Base-by-base conservation (phyloP, 2,888 invertebrate genomes). In the Selenia dentaria region DNA sequence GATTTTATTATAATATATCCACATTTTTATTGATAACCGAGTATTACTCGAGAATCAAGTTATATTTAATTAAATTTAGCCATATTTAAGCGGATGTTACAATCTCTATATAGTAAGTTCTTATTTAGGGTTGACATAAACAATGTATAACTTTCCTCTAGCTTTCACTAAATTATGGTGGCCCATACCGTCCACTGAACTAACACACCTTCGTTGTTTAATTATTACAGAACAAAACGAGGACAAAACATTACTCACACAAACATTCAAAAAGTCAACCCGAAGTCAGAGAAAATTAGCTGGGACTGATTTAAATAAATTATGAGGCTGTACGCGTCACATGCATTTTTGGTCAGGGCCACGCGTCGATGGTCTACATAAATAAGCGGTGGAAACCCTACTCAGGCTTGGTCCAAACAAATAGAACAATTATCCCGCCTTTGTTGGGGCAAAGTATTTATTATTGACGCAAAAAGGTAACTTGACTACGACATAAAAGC, bases 381-480 rank as follows among this genome's bases (percentile, higher is more conserved):
- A 79, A 84, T 84, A 85, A 83, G 80, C 79, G 67, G 77, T 59
- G 69, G 64, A 66, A 63, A 79, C 83, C 84, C 80, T 79, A 59
- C 66, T 80, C 79, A 79, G 74, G 73, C 73, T 64, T 45, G 57
- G 59, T 60, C 61, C 67, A 70, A 71, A 75, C 79, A 83, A 83
- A 85, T 82, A 79, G 79, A 81, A 84, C 85, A 86, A 87, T 87
- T 85, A 85, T 79, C 78, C 74, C 67, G 66, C 75, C 82, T 74
- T 73, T 71, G 32, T 77, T 69, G 75, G 61, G 56, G 64, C 64
- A 70, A 64, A 58, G 65, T 74, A 79, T 82, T 74, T 82, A 84
- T 84, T 83, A 83, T 83, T 83, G 77, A 80, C 69, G 69, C 63
- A 67, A 69, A 75, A 78, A 77, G 73, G 77, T 67, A 60, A 57